Conservation (phyloP, 1,140 invertebrate species). For the Calephelis nemesis region DNA sequence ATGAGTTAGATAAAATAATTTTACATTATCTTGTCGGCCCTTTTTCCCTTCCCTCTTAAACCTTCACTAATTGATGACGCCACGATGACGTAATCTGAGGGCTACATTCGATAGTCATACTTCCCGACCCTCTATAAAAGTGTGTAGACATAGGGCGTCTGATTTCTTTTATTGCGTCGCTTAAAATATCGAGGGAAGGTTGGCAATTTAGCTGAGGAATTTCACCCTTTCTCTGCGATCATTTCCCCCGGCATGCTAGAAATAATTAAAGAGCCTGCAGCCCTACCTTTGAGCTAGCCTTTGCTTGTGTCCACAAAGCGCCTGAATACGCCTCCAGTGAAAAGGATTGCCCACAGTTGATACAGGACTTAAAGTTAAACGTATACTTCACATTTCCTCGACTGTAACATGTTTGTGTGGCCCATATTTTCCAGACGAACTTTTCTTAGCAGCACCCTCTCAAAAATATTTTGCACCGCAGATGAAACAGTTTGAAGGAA, state of each 20-base stretch:
- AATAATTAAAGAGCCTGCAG: constrained; percentile 63
- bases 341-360: constrained; percentile 58
- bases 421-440: constrained; percentile 5
- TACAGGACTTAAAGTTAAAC: constrained; percentile 32
- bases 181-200: constrained; percentile 35
- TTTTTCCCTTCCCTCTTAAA: background rate
- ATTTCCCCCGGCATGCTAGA: constrained; percentile 41
- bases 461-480: too few species aligned
- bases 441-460: too few species aligned
- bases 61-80: constrained; percentile 7
- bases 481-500: too few species aligned
- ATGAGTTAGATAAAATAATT: background rate
- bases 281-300: constrained; percentile 51
- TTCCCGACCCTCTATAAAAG: constrained; percentile 14
- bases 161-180: constrained; percentile 30
- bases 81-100: constrained; percentile 1
- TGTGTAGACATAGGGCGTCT: constrained; percentile 19
- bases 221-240: constrained; percentile 32
- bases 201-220: constrained; percentile 19
- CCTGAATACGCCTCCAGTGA: constrained; percentile 52
- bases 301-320: constrained; percentile 54
- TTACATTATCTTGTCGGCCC: background rate
- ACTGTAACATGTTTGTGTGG: constrained; percentile 24
- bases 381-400: constrained; percentile 26
- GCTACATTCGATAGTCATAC: constrained; percentile 12